Conservation (phyloP, 2,888 invertebrate species). For the Drosophila acutilabella region DNA sequence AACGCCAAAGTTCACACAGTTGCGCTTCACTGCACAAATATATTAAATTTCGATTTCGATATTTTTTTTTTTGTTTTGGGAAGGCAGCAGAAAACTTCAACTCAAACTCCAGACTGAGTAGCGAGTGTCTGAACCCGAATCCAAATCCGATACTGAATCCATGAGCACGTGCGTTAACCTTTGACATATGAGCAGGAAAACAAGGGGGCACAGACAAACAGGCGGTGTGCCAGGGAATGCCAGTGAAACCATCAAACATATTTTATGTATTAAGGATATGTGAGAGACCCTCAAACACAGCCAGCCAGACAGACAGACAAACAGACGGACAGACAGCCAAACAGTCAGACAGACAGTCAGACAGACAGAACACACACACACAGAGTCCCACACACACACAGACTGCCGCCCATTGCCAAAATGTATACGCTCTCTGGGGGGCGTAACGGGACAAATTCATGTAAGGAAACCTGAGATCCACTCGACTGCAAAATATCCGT, state of each 20-base stretch:
- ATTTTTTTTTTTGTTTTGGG: constrained; percentile 10
- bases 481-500: background rate
- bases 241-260: constrained; percentile 78
- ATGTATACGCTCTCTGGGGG: constrained; percentile 27
- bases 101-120: constrained; percentile 8
- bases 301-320: constrained; percentile 25
- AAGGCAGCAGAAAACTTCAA: constrained; percentile 21
- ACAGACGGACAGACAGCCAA: constrained; percentile 6
- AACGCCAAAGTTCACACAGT: constrained; percentile 62
- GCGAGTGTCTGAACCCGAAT: constrained; percentile 36
- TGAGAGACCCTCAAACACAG: constrained; percentile 14
- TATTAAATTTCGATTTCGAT: constrained; percentile 76
- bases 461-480: background rate
- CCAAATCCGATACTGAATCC: constrained; percentile 55
- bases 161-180: constrained; percentile 81
- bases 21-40: constrained; percentile 69
- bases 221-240: constrained; percentile 15
- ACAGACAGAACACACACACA: constrained; percentile 15
- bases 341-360: background rate
- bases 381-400: constrained; percentile 11
- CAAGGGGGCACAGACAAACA: background rate
- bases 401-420: constrained; percentile 26
- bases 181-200: constrained; percentile 76
- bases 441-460: background rate
- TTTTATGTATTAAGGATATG: constrained; percentile 79